phyloP scores from a whole-genome alignment of 2,888 invertebrate species.

The Plebejus melissa region DNA sequence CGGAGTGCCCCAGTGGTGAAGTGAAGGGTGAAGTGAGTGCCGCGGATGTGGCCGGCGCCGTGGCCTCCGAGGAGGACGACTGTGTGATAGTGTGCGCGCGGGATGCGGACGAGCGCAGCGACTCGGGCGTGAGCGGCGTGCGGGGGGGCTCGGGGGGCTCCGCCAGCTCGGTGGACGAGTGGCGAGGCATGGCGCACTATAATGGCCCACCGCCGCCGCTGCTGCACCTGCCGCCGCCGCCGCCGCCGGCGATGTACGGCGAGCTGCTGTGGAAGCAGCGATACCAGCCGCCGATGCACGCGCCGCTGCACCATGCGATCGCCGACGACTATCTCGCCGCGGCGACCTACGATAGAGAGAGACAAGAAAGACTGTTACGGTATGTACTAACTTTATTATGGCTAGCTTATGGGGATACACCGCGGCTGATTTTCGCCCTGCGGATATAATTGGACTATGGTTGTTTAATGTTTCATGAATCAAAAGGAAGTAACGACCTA shows the following conservation, averaged over 20 bases:
- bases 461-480: not conserved
- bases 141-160: slow-evolving; percentile 84
- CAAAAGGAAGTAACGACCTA: not conserved
- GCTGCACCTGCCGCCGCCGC: slow-evolving; percentile 70
- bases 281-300: slow-evolving; percentile 76
- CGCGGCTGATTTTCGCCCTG: too few relatives aligned
- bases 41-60: slow-evolving; percentile 75
- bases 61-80: slow-evolving; percentile 81
- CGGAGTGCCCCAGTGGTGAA: slow-evolving; percentile 62
- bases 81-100: slow-evolving; percentile 82
- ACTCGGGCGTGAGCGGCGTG: slow-evolving; percentile 87
- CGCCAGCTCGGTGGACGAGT: slow-evolving; percentile 88
- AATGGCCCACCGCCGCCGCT: slow-evolving; percentile 81
- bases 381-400: slow-evolving; percentile 49
- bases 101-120: slow-evolving; percentile 80
- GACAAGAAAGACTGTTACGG: slow-evolving; percentile 84
- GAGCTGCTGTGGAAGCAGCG: slow-evolving; percentile 82
- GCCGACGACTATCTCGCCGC: slow-evolving; percentile 74
- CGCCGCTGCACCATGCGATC: slow-evolving; percentile 73
- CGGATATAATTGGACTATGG: too few relatives aligned
- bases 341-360: slow-evolving; percentile 79
- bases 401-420: not conserved
- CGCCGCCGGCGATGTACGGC: slow-evolving; percentile 74
- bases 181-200: slow-evolving; percentile 86
- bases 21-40: slow-evolving; percentile 71